Evolutionary conservation across 2,113 vertebrate species (phyloP), one percentile per base, ranked within the genome.

Genomic region (Carassius carassius): DNA sequence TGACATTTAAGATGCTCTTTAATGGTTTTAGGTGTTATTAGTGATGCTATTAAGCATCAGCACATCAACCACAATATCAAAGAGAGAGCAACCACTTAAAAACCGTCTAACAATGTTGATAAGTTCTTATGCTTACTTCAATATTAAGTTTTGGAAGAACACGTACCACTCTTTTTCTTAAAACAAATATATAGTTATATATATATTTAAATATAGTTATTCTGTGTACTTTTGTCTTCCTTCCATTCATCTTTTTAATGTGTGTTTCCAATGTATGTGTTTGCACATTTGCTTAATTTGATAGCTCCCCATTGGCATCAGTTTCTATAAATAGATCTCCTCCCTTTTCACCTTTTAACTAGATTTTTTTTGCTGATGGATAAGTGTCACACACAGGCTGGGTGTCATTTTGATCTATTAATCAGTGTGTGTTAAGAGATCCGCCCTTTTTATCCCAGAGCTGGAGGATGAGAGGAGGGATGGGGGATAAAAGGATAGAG

Each of bases 321-420:
- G 13, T 84, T 87, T 87, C 89, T 89, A 90, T 90, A 91, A 91
- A 92, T 89, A 93, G 82, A 82, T 14, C 37, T 72, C 29, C 37
- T 54, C 63, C 65, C 63, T 56, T 79, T 75, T 85, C 70, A 74
- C 49, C 23, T 16, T 85, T 62, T 54, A 76, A 35, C 37, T 41
- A 63, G 73, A 86, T 41, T 16, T 81, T 16, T 37, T n/a, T n/a
- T 77, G 70, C 79, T 41, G n/a, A 87, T 32, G 1, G 19, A 21
- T 63, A 23, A 5, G 63, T 3, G 44, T 49, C 72, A 77, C 32
- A 87, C 78, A 84, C 60, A 70, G 86, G 62, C 13, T 37, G 91
- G 93, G 92, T 93, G 93, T 87, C 91, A 86, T 93, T 93, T 90
- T 35, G 87, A 88, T 89, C 88, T 88, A 90, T 93, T 92, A 92